Evolutionary conservation across 2,113 vertebrate genomes (phyloP).

Genomic region (Narcine bancroftii): DNA sequence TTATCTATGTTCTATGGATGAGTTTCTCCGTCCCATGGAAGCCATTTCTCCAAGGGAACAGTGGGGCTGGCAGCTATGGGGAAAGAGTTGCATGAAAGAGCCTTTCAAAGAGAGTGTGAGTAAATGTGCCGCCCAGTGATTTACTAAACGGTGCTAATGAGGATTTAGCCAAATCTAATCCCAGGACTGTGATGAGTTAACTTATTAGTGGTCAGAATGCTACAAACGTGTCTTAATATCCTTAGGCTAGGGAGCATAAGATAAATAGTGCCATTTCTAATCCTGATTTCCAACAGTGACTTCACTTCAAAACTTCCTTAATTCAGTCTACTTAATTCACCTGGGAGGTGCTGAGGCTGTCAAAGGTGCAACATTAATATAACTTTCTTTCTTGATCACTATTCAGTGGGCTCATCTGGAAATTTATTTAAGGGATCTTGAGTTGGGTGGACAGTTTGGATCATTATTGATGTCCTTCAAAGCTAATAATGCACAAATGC

Average conservation of each 20-base stretch:
- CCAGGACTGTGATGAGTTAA: neutral
- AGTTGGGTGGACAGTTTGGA: neutral
- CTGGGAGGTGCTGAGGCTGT: neutral
- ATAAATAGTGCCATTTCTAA: neutral
- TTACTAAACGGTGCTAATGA: neutral
- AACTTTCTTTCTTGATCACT: neutral
- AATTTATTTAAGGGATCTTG: neutral
- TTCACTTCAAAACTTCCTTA: conserved; percentile 13
- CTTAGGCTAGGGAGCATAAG: neutral
- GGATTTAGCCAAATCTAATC: neutral
- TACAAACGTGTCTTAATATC: neutral
- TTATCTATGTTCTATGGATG: neutral
- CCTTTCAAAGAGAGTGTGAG: neutral
- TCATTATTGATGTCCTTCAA: neutral
- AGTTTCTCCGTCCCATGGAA: neutral
- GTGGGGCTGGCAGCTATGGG: neutral
- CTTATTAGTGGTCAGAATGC: neutral
- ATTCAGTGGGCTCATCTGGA: neutral
- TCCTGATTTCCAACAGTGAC: neutral
- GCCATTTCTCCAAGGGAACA: too few species aligned
- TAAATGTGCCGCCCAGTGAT: neutral
- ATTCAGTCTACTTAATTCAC: neutral
- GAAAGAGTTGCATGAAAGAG: neutral
- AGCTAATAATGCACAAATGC: neutral
- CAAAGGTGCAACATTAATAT: neutral